Conservation (phyloP, 1,140 invertebrate genomes). For the Lanistes nyassanus region DNA sequence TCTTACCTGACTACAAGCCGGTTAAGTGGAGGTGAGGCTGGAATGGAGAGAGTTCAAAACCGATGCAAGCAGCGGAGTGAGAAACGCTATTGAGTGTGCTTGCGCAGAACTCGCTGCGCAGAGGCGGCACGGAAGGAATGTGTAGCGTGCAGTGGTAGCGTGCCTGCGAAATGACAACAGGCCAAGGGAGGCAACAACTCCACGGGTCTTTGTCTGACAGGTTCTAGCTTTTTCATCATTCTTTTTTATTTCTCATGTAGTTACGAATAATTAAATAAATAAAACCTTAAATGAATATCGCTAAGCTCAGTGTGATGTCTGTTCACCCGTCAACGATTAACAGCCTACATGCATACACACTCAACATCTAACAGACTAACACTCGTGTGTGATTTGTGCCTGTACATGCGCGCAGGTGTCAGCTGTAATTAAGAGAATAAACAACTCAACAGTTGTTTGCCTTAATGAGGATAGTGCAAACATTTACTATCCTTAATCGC, state of each 20-base stretch:
- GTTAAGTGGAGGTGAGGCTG: neutral
- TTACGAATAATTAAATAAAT: too few relatives aligned
- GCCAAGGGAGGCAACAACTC: neutral
- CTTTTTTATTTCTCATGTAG: too few relatives aligned
- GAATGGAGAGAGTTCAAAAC: too few relatives aligned
- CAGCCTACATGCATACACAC: too few relatives aligned
- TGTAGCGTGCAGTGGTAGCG: neutral
- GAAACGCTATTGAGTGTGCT: conserved; percentile 1
- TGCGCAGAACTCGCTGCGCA: conserved; percentile 26
- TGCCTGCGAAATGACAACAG: neutral
- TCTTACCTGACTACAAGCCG: conserved; percentile 25
- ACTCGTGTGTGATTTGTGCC: conserved; percentile 7
- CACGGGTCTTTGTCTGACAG: neutral
- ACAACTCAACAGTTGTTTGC: too few relatives aligned
- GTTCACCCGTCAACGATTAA: too few relatives aligned
- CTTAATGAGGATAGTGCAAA: too few relatives aligned
- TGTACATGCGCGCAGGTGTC: neutral
- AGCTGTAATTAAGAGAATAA: too few relatives aligned
- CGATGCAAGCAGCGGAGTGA: neutral
- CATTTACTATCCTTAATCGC: too few relatives aligned
- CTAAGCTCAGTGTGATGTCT: too few relatives aligned
- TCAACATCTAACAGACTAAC: too few relatives aligned
- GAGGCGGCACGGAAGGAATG: conserved; percentile 26
- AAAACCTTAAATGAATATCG: too few relatives aligned
- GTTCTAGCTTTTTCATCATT: neutral